phyloP scores from a whole-genome alignment of 2,113 vertebrate genomes.

The Mirza zaza region DNA sequence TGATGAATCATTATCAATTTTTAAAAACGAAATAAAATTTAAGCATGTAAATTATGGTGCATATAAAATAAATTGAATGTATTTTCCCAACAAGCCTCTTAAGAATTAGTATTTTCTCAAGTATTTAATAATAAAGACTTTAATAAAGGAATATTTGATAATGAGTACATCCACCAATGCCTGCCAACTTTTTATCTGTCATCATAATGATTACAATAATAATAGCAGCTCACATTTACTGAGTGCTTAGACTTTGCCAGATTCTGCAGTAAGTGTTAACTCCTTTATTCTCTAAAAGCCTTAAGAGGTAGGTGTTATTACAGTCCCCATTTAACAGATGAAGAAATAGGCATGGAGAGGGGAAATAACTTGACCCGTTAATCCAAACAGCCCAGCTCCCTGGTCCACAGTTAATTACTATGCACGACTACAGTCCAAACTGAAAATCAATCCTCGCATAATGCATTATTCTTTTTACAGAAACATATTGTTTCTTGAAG shows the following conservation, averaged over 20 bases:
- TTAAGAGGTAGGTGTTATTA: too few relatives aligned
- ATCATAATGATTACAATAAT: background rate
- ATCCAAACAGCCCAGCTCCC: background rate
- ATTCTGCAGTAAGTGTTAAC: background rate
- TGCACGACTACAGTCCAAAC: background rate
- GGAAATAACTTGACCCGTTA: background rate
- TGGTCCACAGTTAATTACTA: background rate
- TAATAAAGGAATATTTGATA: background rate
- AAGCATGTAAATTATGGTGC: background rate
- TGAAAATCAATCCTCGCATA: background rate
- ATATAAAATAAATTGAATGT: background rate
- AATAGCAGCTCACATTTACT: background rate
- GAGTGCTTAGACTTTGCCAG: background rate
- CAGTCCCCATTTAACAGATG: background rate
- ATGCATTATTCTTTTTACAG: constrained; percentile 20
- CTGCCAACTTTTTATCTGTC: background rate
- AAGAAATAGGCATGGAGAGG: background rate
- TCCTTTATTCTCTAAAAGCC: background rate
- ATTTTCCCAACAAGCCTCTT: background rate
- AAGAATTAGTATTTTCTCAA: background rate
- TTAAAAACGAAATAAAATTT: background rate
- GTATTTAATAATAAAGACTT: constrained; percentile 13
- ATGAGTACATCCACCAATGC: background rate
- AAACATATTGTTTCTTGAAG: background rate
- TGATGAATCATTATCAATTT: background rate